phyloP scores from a whole-genome alignment of 92 coral and sea anemone species.

The Zoanthus gigantus region DNA sequence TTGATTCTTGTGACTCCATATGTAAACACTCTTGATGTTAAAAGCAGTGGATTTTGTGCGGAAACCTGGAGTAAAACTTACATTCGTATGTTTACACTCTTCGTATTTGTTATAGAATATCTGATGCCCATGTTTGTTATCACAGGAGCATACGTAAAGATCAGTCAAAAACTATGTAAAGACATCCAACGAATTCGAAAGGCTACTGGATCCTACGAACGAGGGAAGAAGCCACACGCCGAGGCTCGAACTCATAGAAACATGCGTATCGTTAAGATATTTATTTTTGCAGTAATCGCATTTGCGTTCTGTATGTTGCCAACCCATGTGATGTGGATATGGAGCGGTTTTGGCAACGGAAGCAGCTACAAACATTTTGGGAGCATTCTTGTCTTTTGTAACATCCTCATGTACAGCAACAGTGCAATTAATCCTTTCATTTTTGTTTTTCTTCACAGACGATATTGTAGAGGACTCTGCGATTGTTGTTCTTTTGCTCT shows the following conservation, averaged over 20 bases:
- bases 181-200: conserved; percentile 80
- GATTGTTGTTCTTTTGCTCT: conserved; percentile 38
- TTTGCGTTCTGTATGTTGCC: conserved; percentile 86
- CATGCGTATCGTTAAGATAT: conserved; percentile 86
- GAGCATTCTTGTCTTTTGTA: conserved; percentile 70
- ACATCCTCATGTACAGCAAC: conserved; percentile 76
- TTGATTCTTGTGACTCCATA: conserved; percentile 77
- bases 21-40: conserved; percentile 63
- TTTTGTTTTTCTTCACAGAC: conserved; percentile 81
- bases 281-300: conserved; percentile 73
- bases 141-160: conserved; percentile 72
- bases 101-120: conserved; percentile 70
- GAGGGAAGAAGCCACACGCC: conserved; percentile 65
- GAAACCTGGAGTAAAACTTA: conserved; percentile 64
- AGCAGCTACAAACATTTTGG: conserved; percentile 48
- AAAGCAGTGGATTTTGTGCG: conserved; percentile 23
- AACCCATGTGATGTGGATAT: conserved; percentile 85
- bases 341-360: conserved; percentile 84
- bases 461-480: conserved; percentile 75
- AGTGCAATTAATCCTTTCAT: conserved; percentile 87
- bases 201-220: conserved; percentile 68
- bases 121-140: conserved; percentile 79
- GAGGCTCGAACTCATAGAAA: conserved; percentile 82
- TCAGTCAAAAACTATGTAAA: conserved; percentile 81
- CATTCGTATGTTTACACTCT: conserved; percentile 73